Conservation (phyloP, 2,797 vertebrate genomes). For the Macropodus opercularis region DNA sequence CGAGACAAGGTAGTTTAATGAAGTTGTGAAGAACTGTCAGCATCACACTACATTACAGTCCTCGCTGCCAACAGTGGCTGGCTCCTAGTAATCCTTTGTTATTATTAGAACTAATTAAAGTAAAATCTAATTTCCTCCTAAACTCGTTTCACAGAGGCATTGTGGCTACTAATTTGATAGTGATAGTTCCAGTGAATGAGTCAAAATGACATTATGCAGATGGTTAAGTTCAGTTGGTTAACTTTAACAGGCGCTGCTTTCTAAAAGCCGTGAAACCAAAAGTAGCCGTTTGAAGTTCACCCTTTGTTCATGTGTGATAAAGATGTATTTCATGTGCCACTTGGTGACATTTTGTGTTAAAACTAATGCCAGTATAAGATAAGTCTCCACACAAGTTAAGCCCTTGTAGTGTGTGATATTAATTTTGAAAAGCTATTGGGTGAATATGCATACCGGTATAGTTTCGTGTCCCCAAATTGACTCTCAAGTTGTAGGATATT, state of each 20-base stretch:
- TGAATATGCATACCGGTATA: slow-evolving; percentile 36
- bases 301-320: slow-evolving; percentile 36
- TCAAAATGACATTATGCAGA: slow-evolving; percentile 74
- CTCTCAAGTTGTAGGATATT: slow-evolving; percentile 66
- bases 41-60: slow-evolving; percentile 34
- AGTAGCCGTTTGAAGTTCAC: slow-evolving; percentile 36
- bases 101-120: slow-evolving; percentile 80
- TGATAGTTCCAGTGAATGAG: slow-evolving; percentile 67
- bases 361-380: slow-evolving; percentile 6
- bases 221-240: slow-evolving; percentile 69
- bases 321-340: slow-evolving; percentile 49
- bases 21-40: slow-evolving; percentile 58
- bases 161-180: slow-evolving; percentile 59
- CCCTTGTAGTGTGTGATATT: slow-evolving; percentile 42
- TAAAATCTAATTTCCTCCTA: slow-evolving; percentile 66
- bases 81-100: slow-evolving; percentile 64
- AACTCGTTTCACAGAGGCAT: slow-evolving; percentile 59
- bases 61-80: slow-evolving; percentile 44
- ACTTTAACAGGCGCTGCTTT: slow-evolving; percentile 49
- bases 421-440: slow-evolving; percentile 53
- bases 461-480: slow-evolving; percentile 64
- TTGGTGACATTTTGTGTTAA: slow-evolving; percentile 51
- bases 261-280: slow-evolving; percentile 38
- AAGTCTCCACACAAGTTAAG: slow-evolving; percentile 14
- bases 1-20: slow-evolving; percentile 37